Evolutionary conservation across 2,888 invertebrate species (phyloP).

Genomic region (Oscheius sp.): DNA sequence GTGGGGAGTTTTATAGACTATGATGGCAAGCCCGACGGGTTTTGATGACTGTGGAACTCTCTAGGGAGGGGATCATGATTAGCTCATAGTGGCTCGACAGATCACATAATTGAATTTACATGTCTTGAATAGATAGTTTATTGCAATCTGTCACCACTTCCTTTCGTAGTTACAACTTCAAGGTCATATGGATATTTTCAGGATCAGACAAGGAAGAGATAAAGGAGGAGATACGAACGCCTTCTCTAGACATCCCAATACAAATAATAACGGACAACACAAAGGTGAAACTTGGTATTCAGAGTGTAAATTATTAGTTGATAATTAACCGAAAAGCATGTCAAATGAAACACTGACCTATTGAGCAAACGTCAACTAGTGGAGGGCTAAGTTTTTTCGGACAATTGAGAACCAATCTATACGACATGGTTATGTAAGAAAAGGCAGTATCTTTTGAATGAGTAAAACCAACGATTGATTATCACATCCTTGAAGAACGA

Average conservation of each 20-base stretch:
- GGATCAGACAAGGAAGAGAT: background rate
- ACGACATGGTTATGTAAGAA: too few relatives aligned
- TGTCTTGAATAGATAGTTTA: slow-evolving; percentile 23
- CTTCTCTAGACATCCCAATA: slow-evolving; percentile 2
- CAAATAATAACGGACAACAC: slow-evolving; percentile 9
- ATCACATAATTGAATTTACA: slow-evolving; percentile 26
- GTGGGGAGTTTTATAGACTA: slow-evolving; percentile 29
- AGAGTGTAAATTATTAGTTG: background rate
- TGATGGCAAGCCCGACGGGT: slow-evolving; percentile 28
- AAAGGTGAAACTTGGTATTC: background rate
- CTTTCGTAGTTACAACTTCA: background rate
- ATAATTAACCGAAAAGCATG: slow-evolving; percentile 1
- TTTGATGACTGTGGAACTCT: slow-evolving; percentile 29
- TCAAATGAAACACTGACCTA: too few relatives aligned
- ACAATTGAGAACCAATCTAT: too few relatives aligned
- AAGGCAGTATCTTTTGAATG: too few relatives aligned
- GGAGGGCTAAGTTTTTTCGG: background rate
- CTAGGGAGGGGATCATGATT: slow-evolving; percentile 24
- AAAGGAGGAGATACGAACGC: background rate
- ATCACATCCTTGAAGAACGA: too few relatives aligned
- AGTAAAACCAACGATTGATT: too few relatives aligned
- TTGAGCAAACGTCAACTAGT: too few relatives aligned
- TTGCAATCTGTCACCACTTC: slow-evolving; percentile 13
- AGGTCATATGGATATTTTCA: background rate
- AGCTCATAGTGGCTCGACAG: slow-evolving; percentile 31